Evolutionary conservation across 2,797 vertebrate species (phyloP), one percentile per base, ranked within the genome.

Genomic region (Enteromius afrohamiltoni): DNA sequence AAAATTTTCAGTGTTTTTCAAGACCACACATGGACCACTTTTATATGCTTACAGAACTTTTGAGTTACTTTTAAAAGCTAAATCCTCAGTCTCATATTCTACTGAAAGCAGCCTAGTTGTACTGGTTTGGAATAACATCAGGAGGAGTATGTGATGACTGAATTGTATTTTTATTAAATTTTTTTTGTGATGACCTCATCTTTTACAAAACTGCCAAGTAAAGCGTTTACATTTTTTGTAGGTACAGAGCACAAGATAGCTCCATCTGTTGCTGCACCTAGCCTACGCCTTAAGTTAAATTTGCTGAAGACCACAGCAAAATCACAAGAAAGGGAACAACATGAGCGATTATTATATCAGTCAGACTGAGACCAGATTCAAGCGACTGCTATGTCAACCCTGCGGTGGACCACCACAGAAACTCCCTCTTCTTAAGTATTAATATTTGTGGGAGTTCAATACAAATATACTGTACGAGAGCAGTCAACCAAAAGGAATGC

Each of bases 391-490:
- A n/a, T 76, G 69, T 37, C 23, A 58, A 79, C 53, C 86, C 81
- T 91, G 88, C 53, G 89, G 90, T 88, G 86, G 86, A 78, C 88
- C 83, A 58, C 82, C 37, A 76, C 91, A 91, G 90, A 93, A 93
- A 90, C 91, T 89, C 93, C 91, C 92, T 85, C 82, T 62, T 88
- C 92, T 90, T 45, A 88, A 92, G 75, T 81, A 79, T 88, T 91
- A 87, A 91, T 91, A 91, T 92, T 87, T 88, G 90, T 91, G 90
- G 90, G 90, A 91, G 91, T 92, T 89, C 21, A 89, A 89, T 88
- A 86, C 84, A 87, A 77, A 69, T 68, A 3, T 23, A 42, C 68
- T 79, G 62, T 77, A 31, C 58, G 3, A 77, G 37, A 53, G 75
- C 78, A 23, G 53, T 80, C 77, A 67, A 86, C 70, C 85, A 62